Evolutionary conservation across 2,888 invertebrate species (phyloP).

Genomic region (Clusia tigrina): DNA sequence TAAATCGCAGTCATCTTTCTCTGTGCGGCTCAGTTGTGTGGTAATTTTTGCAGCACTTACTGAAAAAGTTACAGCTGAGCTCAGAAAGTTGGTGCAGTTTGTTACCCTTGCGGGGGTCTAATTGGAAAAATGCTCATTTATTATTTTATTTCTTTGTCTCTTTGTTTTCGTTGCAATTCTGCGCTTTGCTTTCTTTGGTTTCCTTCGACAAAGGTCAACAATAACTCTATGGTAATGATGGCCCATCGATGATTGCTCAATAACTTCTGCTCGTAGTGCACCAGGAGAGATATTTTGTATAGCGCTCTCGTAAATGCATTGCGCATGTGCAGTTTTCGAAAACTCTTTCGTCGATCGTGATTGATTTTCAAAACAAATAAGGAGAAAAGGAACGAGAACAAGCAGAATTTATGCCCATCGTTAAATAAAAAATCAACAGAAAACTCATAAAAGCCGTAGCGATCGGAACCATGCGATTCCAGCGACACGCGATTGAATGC

Average conservation of each 20-base stretch:
- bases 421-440: conserved; percentile 10
- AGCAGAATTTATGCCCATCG: conserved; percentile 7
- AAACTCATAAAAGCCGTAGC: not conserved
- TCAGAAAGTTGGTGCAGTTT: conserved; percentile 4
- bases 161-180: too few species aligned
- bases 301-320: not conserved
- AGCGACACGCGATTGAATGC: conserved; percentile 5
- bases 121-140: conserved; percentile 10
- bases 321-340: not conserved
- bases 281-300: not conserved
- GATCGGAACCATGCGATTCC: not conserved
- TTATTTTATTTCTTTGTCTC: too few species aligned
- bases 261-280: not conserved
- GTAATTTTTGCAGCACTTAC: not conserved
- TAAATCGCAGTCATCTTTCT: not conserved
- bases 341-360: not conserved
- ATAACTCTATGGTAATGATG: not conserved
- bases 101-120: conserved; percentile 13
- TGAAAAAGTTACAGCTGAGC: conserved; percentile 1
- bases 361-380: not conserved
- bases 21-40: too few species aligned
- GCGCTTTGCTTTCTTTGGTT: too few species aligned
- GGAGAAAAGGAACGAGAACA: too few species aligned
- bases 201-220: conserved; percentile 1
- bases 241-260: not conserved